A percentile compares a stretch with the other conserved stretches of the same genome.
Conservation (phyloP, 2,113 vertebrate species). For the Mobula birostris region DNA sequence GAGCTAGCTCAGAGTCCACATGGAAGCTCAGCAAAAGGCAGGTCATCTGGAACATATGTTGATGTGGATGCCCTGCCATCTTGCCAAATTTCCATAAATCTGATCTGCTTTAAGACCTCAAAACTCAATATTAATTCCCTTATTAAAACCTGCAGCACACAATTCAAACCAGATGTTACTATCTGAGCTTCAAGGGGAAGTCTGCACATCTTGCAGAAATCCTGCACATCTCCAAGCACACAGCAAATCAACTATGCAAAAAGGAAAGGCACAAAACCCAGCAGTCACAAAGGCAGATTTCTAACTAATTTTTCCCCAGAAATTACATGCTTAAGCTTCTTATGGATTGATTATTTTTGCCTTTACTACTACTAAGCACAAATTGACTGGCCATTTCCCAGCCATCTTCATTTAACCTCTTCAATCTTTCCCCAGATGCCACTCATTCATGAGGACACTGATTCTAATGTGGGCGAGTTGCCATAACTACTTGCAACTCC, state of each 20-base stretch:
- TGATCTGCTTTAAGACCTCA: not conserved
- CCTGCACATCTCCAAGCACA: not conserved
- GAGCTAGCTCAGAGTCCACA: not conserved
- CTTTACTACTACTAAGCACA: not conserved
- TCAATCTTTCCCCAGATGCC: not conserved
- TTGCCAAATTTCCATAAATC: too few species aligned
- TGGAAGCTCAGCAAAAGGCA: not conserved
- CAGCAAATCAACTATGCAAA: not conserved
- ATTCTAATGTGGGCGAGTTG: not conserved
- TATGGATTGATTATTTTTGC: not conserved
- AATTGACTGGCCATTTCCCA: not conserved
- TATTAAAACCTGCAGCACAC: not conserved
- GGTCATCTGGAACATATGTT: not conserved
- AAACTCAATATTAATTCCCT: not conserved
- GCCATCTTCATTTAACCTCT: not conserved
- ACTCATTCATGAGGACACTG: not conserved
- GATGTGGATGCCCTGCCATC: too few species aligned
- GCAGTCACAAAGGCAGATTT: not conserved
- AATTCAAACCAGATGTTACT: constrained; percentile 20
- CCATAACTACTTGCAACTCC: not conserved
- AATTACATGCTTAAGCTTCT: not conserved
- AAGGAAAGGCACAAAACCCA: not conserved
- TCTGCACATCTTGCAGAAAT: constrained; percentile 10
- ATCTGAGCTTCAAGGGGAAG: not conserved
- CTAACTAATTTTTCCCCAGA: not conserved